Base-by-base conservation (phyloP, 2,888 invertebrate genomes). In the Caenorhabditis sp. region DNA sequence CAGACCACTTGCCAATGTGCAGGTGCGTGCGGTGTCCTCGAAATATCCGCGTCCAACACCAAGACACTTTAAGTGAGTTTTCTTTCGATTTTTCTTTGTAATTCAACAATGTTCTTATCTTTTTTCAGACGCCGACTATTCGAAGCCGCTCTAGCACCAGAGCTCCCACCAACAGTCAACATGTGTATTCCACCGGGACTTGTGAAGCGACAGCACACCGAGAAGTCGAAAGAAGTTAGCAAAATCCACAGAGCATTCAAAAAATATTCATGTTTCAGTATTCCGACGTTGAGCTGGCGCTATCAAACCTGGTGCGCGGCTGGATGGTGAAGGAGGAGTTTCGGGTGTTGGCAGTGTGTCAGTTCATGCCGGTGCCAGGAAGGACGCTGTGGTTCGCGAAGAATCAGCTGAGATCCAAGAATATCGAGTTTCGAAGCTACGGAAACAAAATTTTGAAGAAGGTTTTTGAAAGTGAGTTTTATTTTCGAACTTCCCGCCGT, bases 1-100 rank as follows among this genome's bases (percentile, higher is more conserved):
- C 14, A 54, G 31, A 14, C 47, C 77, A 3, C 31, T 82, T 16
- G 74, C 49, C 41, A 54, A 68, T 24, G 49, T 80, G 8, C 82
- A 84, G 41, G 73, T 76, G 10, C 84, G 89, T 0, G 58, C 84
- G 59, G 91, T 91, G 4, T 91, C 91, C 1, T 90, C 90, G 3
- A 91, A 91, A 66, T 91, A 91, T 77, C 87, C 88, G 1, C 56
- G 84, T 8, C 91, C 90, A 19, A 89, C 88, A 47, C 91, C 91
- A 22, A 82, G 91, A 49, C 85, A 86, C 16, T 91, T 88, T 76
- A 87, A 80, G 87, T 87, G n/a, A 68, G 59, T 51, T 56, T 66
- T n/a, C 6, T n/a, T n/a, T n/a, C n/a, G n/a, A 31, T 19, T 22
- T 49, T 44, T 61, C 38, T 56, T 22, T 49, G 5, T 19, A 28